These are phyloP conservation scores for Microdon myrmicae DNA, from an alignment of 2,888 invertebrate genomes.

Conservation along the genomic window DNA sequence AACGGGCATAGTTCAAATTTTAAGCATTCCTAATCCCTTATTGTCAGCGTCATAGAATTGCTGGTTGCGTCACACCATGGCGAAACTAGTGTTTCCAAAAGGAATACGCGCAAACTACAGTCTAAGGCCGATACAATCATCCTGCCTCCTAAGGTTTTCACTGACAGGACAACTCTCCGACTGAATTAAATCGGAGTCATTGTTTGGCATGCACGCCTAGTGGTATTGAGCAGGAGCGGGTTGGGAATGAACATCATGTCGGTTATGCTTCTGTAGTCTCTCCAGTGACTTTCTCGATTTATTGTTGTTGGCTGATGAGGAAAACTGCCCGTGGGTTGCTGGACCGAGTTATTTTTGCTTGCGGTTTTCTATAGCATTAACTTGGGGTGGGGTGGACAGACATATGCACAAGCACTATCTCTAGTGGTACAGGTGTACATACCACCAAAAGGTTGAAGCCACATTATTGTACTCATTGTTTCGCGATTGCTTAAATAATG, in stretches of 20 bases:
- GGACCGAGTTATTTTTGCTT: conserved; percentile 43
- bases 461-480: conserved; percentile 38
- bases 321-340: conserved; percentile 24
- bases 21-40: conserved; percentile 39
- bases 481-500: conserved; percentile 37
- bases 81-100: too few species aligned
- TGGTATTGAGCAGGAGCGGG: too few species aligned
- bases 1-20: conserved; percentile 33
- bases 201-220: conserved; percentile 15
- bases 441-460: neutral
- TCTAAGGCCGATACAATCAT: neutral
- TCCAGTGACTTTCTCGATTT: conserved; percentile 43
- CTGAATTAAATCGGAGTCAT: conserved; percentile 45
- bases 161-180: conserved; percentile 28
- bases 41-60: conserved; percentile 38
- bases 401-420: neutral
- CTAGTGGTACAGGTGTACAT: neutral
- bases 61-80: conserved; percentile 13
- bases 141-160: neutral
- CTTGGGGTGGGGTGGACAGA: neutral
- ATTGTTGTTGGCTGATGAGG: conserved; percentile 38
- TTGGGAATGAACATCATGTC: too few species aligned
- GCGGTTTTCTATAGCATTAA: conserved; percentile 18
- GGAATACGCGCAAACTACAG: conserved; percentile 17
- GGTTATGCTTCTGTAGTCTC: too few species aligned